A percentile compares a stretch with the other conserved stretches of the same genome.
Evolutionary conservation across 2,113 vertebrate genomes (phyloP).

Genomic region (Pycnonotus jocosus): DNA sequence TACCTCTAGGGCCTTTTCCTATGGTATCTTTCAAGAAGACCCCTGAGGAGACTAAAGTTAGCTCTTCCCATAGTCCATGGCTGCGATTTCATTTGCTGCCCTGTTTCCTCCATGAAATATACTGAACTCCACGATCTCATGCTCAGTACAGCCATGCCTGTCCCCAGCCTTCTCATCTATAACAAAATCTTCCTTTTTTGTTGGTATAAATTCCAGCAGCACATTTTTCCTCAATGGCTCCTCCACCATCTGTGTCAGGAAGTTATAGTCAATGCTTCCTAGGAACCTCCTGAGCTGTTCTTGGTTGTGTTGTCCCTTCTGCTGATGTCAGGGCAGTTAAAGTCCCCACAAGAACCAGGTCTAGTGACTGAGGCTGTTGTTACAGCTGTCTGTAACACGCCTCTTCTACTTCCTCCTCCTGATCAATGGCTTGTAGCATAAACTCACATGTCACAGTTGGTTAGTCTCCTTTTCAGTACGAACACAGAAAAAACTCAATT

Average conservation of each 20-base stretch:
- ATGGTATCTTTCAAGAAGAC: not conserved
- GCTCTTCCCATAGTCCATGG: not conserved
- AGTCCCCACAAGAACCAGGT: not conserved
- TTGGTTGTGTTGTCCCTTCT: not conserved
- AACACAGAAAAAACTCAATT: not conserved
- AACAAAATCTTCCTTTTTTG: not conserved
- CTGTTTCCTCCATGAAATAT: not conserved
- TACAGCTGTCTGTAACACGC: not conserved
- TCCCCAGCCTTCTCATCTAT: not conserved
- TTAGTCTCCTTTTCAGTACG: not conserved
- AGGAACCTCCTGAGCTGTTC: not conserved
- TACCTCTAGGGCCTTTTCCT: not conserved
- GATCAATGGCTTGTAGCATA: not conserved
- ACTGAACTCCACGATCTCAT: not conserved
- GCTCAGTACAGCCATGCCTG: not conserved
- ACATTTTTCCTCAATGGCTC: not conserved
- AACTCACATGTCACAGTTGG: no score
- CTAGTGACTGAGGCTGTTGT: not conserved
- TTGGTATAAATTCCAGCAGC: not conserved
- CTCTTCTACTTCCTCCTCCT: not conserved
- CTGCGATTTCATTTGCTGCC: not conserved
- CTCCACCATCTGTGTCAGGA: no score
- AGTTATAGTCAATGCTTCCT: not conserved
- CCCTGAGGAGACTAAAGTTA: accelerated
- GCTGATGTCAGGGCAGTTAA: not conserved